phyloP scores from a whole-genome alignment of 2,797 vertebrate genomes.

The Liasis olivaceus region DNA sequence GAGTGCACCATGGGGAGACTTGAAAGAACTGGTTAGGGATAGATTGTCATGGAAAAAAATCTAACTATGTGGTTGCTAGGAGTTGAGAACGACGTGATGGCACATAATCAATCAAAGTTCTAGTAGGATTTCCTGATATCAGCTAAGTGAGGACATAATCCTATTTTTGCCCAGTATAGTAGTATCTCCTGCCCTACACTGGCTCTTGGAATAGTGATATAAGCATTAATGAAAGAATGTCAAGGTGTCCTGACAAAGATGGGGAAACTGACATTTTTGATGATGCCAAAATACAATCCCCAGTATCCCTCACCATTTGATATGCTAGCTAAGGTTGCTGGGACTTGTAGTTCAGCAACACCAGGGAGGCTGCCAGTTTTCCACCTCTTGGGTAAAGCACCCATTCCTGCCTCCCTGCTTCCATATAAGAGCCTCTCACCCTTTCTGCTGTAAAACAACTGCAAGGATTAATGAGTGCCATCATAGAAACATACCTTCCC shows the following conservation, averaged over 20 bases:
- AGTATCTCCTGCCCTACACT: background rate
- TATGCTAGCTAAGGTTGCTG: background rate
- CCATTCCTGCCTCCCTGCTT: background rate
- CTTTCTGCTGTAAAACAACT: background rate
- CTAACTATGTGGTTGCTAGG: background rate
- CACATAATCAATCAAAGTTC: background rate
- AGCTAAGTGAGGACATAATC: background rate
- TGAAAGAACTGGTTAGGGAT: too few relatives aligned
- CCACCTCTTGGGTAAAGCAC: background rate
- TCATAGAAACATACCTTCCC: background rate
- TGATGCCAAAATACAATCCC: background rate
- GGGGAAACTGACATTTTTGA: background rate
- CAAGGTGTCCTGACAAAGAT: background rate
- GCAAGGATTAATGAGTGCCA: background rate
- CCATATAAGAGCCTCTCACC: background rate
- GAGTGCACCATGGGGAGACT: too few relatives aligned
- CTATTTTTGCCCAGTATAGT: background rate
- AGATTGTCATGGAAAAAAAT: too few relatives aligned
- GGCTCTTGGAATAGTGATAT: background rate
- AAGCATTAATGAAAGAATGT: background rate
- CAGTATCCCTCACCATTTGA: background rate
- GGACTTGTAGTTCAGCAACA: background rate
- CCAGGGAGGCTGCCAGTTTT: background rate
- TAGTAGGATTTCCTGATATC: background rate
- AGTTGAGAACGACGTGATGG: background rate